These are phyloP conservation scores for Strongylocentrotus purpuratus DNA, from an alignment of 35 echinoderm and acorn worm species.

Conservation along the genomic window DNA sequence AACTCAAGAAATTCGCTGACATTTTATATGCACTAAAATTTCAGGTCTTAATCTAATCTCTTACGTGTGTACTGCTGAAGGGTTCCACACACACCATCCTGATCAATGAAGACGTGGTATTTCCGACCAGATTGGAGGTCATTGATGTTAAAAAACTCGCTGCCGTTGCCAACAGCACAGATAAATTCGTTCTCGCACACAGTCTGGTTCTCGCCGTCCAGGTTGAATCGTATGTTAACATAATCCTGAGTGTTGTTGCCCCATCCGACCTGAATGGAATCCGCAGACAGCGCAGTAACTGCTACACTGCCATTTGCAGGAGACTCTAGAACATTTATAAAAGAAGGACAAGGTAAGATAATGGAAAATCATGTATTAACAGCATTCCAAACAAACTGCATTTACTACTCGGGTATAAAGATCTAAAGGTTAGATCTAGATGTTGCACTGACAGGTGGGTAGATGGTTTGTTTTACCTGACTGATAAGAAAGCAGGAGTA, in stretches of 20 bases:
- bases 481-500: too few species aligned
- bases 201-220: not conserved
- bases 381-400: too few species aligned
- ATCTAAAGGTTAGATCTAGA: too few species aligned
- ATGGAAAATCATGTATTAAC: too few species aligned
- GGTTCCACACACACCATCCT: constrained; percentile 14
- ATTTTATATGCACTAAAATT: not conserved
- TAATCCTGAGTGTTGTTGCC: constrained; percentile 11
- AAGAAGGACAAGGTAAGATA: not conserved
- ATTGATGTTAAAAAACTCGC: not conserved
- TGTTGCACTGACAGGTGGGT: too few species aligned
- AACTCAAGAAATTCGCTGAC: too few species aligned
- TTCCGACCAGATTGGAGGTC: not conserved
- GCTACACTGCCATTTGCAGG: not conserved
- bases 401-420: too few species aligned
- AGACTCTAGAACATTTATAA: not conserved
- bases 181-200: not conserved
- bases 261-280: not conserved
- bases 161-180: not conserved
- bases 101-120: constrained; percentile 16
- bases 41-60: not conserved
- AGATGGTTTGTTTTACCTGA: too few species aligned
- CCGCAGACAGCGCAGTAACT: not conserved
- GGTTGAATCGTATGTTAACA: not conserved
- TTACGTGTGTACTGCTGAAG: constrained; percentile 23